Base-by-base conservation (phyloP, 1,140 invertebrate species). In the Brachionus asplanchnoidis region DNA sequence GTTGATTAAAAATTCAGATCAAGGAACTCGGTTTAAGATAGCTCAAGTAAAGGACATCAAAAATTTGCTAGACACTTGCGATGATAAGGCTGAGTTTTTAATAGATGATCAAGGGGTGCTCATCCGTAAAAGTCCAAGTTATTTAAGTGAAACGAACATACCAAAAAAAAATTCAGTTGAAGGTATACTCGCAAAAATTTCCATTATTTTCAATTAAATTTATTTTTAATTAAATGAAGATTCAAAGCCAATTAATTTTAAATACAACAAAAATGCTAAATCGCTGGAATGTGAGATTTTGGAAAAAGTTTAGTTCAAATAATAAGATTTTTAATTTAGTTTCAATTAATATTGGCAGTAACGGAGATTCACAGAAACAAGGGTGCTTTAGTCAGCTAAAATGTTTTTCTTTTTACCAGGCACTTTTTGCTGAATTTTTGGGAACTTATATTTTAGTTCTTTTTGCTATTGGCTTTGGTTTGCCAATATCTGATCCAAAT, bases 381-480 rank as follows among this genome's bases (percentile, higher is more conserved):
- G 42, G 42, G 2, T 77, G 73, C 12, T 77, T 77, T 50, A 77
- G 20, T 77, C 73, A 77, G 28, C 14, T 77, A n/a, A 77, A 77
- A 50, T 53, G 12, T 50, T 50, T 46, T 7, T 77, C 73, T 11
- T 77, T 84, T 73, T 84, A 84, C 70, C 82, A 84, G 26, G 65
- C 82, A 32, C 36, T 84, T n/a, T 46, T 73, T 50, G 36, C 60
- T 53, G 82, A 84, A 73, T 56, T 84, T 53, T 40, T 84, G 9
- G 82, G 82, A 32, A 84, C 82, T 0, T 68, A 44, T 36, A 9
- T 84, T 32, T 20, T 84, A 14, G 53, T 60, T 17, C 36, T 84
- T 20, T 36, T 46, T 36, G 60, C 23, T 17, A 20, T 32, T 11
- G 65, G 82, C 14, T 73, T 84, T 36, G 60, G 60, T 17, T 50